phyloP scores from a whole-genome alignment of 1,140 invertebrate genomes.

The Drosophila triauraria region DNA sequence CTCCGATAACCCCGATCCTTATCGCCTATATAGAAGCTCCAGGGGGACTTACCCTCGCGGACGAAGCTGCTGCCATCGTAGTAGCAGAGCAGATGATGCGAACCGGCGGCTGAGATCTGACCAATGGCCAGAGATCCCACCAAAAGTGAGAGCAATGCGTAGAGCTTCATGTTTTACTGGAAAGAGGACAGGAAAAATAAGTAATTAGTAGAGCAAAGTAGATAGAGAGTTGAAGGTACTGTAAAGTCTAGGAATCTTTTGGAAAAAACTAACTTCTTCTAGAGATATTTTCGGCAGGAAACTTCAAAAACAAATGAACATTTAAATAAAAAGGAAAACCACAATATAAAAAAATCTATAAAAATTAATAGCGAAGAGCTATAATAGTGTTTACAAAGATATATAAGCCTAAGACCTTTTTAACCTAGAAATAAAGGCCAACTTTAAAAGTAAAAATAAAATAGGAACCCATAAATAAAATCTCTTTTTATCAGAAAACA shows the following conservation, averaged over 20 bases:
- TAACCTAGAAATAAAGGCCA: too few relatives aligned
- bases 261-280: neutral
- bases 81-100: slow-evolving; percentile 88
- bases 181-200: neutral
- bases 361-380: too few relatives aligned
- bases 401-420: too few relatives aligned
- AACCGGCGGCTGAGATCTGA: slow-evolving; percentile 66
- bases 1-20: slow-evolving; percentile 43
- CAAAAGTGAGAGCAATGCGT: slow-evolving; percentile 70
- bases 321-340: too few relatives aligned
- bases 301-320: too few relatives aligned
- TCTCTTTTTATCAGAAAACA: neutral
- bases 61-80: slow-evolving; percentile 89
- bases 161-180: slow-evolving; percentile 73
- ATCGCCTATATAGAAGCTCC: slow-evolving; percentile 8
- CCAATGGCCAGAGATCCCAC: slow-evolving; percentile 75
- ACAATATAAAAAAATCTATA: too few relatives aligned
- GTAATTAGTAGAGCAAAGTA: neutral
- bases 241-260: slow-evolving; percentile 10
- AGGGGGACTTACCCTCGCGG: slow-evolving; percentile 87
- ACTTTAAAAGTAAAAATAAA: too few relatives aligned
- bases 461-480: rapidly evolving
- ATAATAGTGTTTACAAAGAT: too few relatives aligned
- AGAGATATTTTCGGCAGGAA: too few relatives aligned
- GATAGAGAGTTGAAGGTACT: neutral